phyloP scores from a whole-genome alignment of 2,797 vertebrate genomes.

The Gallinago stenura region DNA sequence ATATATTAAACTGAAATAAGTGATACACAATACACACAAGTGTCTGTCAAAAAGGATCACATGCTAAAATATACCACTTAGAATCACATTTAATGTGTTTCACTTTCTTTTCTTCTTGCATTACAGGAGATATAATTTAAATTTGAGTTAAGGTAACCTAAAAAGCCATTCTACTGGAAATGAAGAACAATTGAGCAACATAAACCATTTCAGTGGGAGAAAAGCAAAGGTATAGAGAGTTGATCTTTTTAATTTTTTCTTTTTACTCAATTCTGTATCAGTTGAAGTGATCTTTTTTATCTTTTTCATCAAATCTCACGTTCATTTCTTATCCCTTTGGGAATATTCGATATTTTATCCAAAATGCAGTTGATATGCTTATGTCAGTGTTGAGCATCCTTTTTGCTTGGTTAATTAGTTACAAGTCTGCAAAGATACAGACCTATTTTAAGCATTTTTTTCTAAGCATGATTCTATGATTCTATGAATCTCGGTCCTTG shows the following conservation, averaged over 20 bases:
- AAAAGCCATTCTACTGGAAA: neutral
- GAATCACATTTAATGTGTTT: neutral
- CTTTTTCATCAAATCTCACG: neutral
- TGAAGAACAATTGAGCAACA: neutral
- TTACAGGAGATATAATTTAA: neutral
- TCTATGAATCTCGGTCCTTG: no score
- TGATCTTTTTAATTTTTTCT: accelerated
- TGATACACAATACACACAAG: neutral
- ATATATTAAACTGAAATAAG: neutral
- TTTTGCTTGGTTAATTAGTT: neutral
- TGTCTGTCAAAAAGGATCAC: neutral
- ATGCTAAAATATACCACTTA: neutral
- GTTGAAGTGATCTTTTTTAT: neutral
- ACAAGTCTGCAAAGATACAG: neutral
- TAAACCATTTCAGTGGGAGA: neutral
- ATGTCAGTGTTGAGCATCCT: neutral
- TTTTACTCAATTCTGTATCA: neutral
- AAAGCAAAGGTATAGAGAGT: neutral
- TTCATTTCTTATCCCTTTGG: neutral
- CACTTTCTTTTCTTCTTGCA: neutral
- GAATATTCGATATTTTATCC: neutral
- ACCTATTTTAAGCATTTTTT: neutral
- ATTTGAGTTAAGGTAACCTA: neutral
- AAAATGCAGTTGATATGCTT: neutral
- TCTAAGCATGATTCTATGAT: neutral